Conservation (phyloP, 2,888 invertebrate species). For the Hypsopygia costalis region DNA sequence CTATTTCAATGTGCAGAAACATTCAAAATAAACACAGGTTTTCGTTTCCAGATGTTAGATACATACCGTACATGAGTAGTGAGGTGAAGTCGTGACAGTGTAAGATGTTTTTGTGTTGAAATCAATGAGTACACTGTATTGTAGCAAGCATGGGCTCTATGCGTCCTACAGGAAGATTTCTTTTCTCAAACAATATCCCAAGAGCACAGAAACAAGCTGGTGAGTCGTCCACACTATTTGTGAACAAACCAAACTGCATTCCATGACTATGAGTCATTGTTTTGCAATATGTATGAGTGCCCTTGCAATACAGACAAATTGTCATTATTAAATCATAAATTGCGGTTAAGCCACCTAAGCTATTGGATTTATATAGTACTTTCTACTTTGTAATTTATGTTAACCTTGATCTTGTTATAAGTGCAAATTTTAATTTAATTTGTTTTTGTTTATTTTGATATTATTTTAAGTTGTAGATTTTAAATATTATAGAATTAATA, state of each 20-base stretch:
- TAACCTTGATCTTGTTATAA: no score
- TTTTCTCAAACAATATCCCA: conserved; percentile 81
- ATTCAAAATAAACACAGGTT: conserved; percentile 40
- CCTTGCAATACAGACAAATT: conserved; percentile 28
- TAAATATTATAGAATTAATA: no score
- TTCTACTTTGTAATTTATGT: no score
- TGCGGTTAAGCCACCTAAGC: no score
- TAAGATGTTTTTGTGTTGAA: conserved; percentile 44
- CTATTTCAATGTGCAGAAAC: conserved; percentile 45
- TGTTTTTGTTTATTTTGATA: no score
- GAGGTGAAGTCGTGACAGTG: conserved; percentile 22
- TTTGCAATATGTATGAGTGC: conserved; percentile 28
- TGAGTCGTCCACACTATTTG: conserved; percentile 32
- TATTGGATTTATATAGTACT: no score
- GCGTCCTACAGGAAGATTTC: conserved; percentile 82
- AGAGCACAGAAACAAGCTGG: conserved; percentile 78
- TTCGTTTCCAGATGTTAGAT: conserved; percentile 48
- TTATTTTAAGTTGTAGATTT: no score
- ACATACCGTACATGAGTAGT: conserved; percentile 34
- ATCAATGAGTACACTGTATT: conserved; percentile 14
- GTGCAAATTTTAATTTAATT: no score
- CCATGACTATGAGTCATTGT: conserved; percentile 43
- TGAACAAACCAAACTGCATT: conserved; percentile 30
- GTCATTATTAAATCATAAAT: conserved; percentile 3
- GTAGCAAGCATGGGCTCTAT: conserved; percentile 79